Base-by-base conservation (phyloP, 2,888 invertebrate species). In the Arrhopalites spinosus region DNA sequence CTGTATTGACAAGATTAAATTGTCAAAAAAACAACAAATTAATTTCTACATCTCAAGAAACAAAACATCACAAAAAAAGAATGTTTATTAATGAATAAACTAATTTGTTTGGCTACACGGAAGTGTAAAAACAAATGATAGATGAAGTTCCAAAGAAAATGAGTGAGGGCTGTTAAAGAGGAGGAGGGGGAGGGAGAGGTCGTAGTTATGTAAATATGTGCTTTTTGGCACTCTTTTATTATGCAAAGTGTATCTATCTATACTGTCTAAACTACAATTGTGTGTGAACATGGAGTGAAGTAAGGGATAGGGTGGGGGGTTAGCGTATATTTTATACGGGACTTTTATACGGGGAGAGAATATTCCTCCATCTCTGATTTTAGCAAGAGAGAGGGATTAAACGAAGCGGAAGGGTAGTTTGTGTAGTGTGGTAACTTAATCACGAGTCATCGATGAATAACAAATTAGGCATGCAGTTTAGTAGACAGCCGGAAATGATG, bases 381-480 rank as follows among this genome's bases (percentile, higher is more conserved):
- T 23, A 59, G 25, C 2, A 23, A 7, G 66, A 45, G 47, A 29
- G 43, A 27, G 61, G 68, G 61, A 68, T 74, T 74, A 67, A 74
- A 69, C 74, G 68, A 74, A 74, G 74, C 61, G 74, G 67, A 68
- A 74, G 61, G 67, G 61, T 74, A 74, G 67, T 67, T 69, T 74
- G 74, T 74, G 69, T 74, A 74, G 74, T 74, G 74, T 74, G 74
- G 74, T 74, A 74, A 74, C 74, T 74, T 74, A 74, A 74, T 74
- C 74, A 74, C 56, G 63, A 73, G 68, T 78, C 74, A 76, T 78
- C 80, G 74, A 81, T 81, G 81, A 81, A 81, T 81, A 80, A 76
- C 77, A 80, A 81, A 81, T 81, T 81, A 81, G 80, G 78, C 79
- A 74, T 81, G 78, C 68, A 74, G 67, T 68, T 68, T 45, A 74